Evolutionary conservation across 2,797 vertebrate genomes (phyloP), one percentile per base, ranked within the genome.

Genomic region (Falco cherrug): DNA sequence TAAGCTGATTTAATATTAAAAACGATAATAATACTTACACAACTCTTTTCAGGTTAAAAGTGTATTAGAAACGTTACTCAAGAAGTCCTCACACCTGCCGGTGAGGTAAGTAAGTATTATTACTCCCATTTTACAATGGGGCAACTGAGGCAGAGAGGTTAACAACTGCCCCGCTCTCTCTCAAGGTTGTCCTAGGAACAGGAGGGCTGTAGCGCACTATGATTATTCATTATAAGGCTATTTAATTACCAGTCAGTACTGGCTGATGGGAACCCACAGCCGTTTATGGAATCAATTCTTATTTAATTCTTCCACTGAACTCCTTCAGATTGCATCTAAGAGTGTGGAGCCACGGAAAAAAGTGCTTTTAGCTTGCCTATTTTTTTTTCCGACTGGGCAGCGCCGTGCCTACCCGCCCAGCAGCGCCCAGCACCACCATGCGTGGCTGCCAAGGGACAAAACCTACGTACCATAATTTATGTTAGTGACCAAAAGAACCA

Each of bases 1-100:
- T 70, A 91, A 81, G 93, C 91, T 79, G 88, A 75, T 88, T 80
- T 69, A 39, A 74, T 87, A 95, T 82, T 96, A 93, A 96, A 95
- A 97, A 81, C 74, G 4, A 37, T n/a, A 90, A 73, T 69, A 95
- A 78, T 83, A 89, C 93, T 93, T 87, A 83, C 86, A 96, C 77
- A 79, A 63, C 69, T 64, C 78, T 87, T 89, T 53, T 35, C 87
- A 78, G 87, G 79, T 93, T 90, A 92, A 89, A 97, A 95, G 84
- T 63, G 69, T 78, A 74, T 68, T 93, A 96, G 92, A 96, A 96
- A 95, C 53, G 5, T 70, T 67, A 87, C 39, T 81, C 16, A 84
- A 76, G 89, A 84, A 95, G 76, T 16, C 24, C 93, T 91, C 92
- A 67, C n/a, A 65, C 35, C 53, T 93, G 73, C 65, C 74, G 13